A percentile compares a stretch with the other conserved stretches of the same genome.
Evolutionary conservation across 2,113 vertebrate genomes (phyloP).

Genomic region (Halichoeres trimaculatus): DNA sequence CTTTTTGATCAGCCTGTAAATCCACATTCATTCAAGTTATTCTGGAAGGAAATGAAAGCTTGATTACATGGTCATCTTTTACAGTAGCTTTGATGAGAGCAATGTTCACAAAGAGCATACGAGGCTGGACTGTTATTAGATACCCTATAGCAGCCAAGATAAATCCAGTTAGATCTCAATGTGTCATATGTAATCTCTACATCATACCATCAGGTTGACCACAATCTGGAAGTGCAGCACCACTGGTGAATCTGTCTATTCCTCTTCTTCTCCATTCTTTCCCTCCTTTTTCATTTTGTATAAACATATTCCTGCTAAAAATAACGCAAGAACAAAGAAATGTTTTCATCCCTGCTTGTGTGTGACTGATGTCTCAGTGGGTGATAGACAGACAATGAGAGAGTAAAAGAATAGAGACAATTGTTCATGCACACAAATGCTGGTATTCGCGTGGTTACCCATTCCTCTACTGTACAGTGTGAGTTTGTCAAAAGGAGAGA

Average conservation of each 20-base stretch:
- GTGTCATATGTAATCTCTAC: too few relatives aligned
- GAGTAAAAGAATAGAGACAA: slow-evolving; percentile 15
- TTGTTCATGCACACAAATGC: slow-evolving; percentile 50
- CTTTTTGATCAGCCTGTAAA: too few relatives aligned
- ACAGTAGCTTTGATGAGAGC: slow-evolving; percentile 17
- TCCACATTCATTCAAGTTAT: slow-evolving; percentile 1
- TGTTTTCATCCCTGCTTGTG: slow-evolving; percentile 16
- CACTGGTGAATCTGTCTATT: neutral
- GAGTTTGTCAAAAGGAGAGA: slow-evolving; percentile 43
- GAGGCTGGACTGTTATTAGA: neutral
- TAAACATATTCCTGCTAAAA: slow-evolving; percentile 1
- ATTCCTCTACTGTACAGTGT: slow-evolving; percentile 24
- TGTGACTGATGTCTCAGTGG: slow-evolving; percentile 17
- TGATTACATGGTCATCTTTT: slow-evolving; percentile 25
- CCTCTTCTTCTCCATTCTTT: neutral
- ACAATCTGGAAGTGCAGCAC: too few relatives aligned
- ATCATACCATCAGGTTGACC: too few relatives aligned
- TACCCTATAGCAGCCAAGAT: too few relatives aligned
- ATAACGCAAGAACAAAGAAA: slow-evolving; percentile 24
- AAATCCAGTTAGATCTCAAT: too few relatives aligned
- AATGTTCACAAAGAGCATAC: slow-evolving; percentile 37
- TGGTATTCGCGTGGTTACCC: slow-evolving; percentile 49
- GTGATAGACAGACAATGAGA: slow-evolving; percentile 14
- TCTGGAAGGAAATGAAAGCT: slow-evolving; percentile 35
- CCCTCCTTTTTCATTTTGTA: neutral